Percentiles rank a stretch among this genome's conserved stretches.
These are phyloP conservation scores for Nothocercus julius DNA, from an alignment of 2,113 vertebrate genomes.

Conservation along the genomic window DNA sequence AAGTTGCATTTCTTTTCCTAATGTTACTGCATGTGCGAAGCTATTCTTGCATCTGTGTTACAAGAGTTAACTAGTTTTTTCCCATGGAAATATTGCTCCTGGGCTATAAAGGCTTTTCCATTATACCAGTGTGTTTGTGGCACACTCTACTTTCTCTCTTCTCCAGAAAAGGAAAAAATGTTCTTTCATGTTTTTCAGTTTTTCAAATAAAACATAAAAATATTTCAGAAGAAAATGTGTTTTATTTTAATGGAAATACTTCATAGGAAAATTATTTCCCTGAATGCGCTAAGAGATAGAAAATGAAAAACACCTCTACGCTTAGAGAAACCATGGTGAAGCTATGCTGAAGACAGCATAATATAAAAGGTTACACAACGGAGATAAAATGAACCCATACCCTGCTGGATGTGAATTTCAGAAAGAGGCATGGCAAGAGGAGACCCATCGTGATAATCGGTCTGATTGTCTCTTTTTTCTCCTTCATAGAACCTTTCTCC, in stretches of 20 bases:
- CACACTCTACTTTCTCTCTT: neutral
- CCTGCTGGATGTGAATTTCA: neutral
- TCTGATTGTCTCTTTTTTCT: neutral
- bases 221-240: neutral
- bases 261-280: neutral
- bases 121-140: neutral
- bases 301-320: neutral
- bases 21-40: neutral
- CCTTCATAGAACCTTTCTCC: accelerated
- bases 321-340: neutral
- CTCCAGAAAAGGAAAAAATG: neutral
- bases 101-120: neutral
- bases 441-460: neutral
- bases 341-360: neutral
- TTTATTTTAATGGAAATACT: neutral
- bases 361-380: neutral
- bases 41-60: neutral
- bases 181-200: neutral
- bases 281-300: neutral
- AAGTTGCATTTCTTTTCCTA: neutral
- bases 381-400: neutral
- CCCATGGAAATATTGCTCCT: neutral
- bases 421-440: neutral
- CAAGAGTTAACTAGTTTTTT: neutral
- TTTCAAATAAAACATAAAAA: neutral